Conservation (phyloP, 2,888 invertebrate genomes). For the Phortica magna region DNA sequence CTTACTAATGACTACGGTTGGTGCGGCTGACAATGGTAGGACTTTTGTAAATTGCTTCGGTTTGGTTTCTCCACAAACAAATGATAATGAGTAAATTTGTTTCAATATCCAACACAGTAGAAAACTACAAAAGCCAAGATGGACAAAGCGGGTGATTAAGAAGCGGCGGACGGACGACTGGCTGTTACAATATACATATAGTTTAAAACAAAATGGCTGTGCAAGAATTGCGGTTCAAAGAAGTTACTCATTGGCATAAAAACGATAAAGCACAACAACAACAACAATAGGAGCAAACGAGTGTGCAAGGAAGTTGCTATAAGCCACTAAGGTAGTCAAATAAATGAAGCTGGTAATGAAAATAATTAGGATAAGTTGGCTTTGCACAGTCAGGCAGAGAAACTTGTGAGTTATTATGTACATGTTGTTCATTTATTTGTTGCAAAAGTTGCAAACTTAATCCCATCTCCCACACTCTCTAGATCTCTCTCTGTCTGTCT, state of each 20-base stretch:
- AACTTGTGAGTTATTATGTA: conserved; percentile 30
- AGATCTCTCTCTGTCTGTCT: neutral
- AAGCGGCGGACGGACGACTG: neutral
- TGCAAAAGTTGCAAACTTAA: neutral
- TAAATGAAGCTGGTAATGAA: conserved; percentile 52
- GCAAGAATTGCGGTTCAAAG: conserved; percentile 10
- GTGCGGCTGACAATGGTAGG: conserved; percentile 32
- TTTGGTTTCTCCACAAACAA: conserved; percentile 46
- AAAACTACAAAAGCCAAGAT: conserved; percentile 33
- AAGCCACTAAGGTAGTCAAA: conserved; percentile 48
- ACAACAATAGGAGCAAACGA: neutral
- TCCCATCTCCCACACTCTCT: neutral
- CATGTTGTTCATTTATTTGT: conserved; percentile 45
- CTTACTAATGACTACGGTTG: conserved; percentile 27
- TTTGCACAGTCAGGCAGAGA: conserved; percentile 16
- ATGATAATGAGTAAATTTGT: conserved; percentile 71
- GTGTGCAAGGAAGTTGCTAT: conserved; percentile 25
- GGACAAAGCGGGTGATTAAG: neutral
- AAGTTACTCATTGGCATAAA: neutral
- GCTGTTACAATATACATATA: neutral
- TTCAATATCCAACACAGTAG: conserved; percentile 61
- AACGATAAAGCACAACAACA: neutral
- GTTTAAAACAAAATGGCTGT: conserved; percentile 18
- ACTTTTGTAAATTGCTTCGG: conserved; percentile 71
- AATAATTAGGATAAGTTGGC: conserved; percentile 46